Evolutionary conservation across 1,140 invertebrate genomes (phyloP), one percentile per base, ranked within the genome.

Genomic region (Pogonomyrmex californicus): DNA sequence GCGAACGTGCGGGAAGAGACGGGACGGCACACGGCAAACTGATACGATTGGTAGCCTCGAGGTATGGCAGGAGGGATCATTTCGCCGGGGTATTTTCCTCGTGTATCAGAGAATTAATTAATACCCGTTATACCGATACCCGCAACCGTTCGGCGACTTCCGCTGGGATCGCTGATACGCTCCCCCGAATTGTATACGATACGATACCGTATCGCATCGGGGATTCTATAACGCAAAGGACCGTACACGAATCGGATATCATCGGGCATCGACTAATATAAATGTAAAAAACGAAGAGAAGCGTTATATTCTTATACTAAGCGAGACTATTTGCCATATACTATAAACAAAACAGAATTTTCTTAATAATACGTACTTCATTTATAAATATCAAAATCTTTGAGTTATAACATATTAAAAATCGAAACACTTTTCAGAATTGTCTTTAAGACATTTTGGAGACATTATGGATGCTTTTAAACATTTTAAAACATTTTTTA

Each of bases 81-180:
- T 89, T 63, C 47, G 70, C 87, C 5, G 33, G 71, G 85, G 73
- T 78, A 85, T 77, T 89, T 82, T 77, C 73, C 88, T 49, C 71
- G 73, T 68, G 88, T 77, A 85, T 87, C 86, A 76, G 49, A 60
- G 88, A 90, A 90, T 90, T 90, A 90, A 90, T 90, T 90, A 90
- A 90, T 90, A 90, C 41, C 89, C 76, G 89, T 90, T 90, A 83
- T 83, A 90, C 68, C 85, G 89, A 90, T 90, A 87, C 76, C 85
- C 58, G 75, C 62, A 71, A 85, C 65, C 70, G 88, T 87, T 90
- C 66, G 47, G 47, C 83, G 85, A 68, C 65, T 87, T 78, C 78
- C 85, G 77, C 33, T 65, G 58, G 79, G 79, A 87, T 90, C 79
- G 68, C 63, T 51, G 83, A 47, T 75, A 58, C 56, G 10, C 47